Conservation (phyloP, 2,888 invertebrate genomes). For the Auanema freiburgensis region DNA sequence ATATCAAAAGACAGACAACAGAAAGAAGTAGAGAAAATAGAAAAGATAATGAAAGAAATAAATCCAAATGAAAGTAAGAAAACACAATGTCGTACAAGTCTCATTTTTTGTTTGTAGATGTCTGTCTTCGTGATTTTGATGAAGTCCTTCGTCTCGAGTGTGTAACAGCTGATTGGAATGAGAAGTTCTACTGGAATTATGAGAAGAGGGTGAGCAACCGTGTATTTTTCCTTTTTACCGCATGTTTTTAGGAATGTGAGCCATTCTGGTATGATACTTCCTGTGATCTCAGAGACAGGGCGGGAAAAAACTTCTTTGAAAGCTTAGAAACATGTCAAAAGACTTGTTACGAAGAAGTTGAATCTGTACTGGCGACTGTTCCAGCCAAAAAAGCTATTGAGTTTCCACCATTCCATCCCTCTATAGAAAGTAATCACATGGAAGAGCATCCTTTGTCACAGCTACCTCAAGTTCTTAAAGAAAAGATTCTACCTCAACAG, state of each 20-base stretch:
- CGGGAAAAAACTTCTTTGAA: slow-evolving; percentile 43
- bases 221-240: neutral
- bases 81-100: neutral
- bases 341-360: slow-evolving; percentile 18
- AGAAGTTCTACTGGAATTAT: slow-evolving; percentile 40
- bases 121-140: slow-evolving; percentile 30
- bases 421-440: too few relatives aligned
- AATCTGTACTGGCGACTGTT: neutral
- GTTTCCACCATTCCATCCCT: too few relatives aligned
- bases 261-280: slow-evolving; percentile 61
- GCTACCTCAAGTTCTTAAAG: too few relatives aligned
- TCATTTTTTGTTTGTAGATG: too few relatives aligned
- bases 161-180: slow-evolving; percentile 37
- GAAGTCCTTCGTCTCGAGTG: slow-evolving; percentile 39
- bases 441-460: too few relatives aligned
- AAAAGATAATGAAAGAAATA: slow-evolving; percentile 26
- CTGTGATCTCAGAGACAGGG: slow-evolving; percentile 37
- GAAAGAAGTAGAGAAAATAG: slow-evolving; percentile 23
- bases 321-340: slow-evolving; percentile 27
- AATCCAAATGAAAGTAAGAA: slow-evolving; percentile 31
- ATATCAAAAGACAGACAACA: slow-evolving; percentile 15
- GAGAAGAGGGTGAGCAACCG: slow-evolving; percentile 23
- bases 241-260: slow-evolving; percentile 43
- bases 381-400: neutral
- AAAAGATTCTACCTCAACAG: too few relatives aligned